phyloP scores from a whole-genome alignment of 1,140 invertebrate genomes.

The Zaprionus ornatus region DNA sequence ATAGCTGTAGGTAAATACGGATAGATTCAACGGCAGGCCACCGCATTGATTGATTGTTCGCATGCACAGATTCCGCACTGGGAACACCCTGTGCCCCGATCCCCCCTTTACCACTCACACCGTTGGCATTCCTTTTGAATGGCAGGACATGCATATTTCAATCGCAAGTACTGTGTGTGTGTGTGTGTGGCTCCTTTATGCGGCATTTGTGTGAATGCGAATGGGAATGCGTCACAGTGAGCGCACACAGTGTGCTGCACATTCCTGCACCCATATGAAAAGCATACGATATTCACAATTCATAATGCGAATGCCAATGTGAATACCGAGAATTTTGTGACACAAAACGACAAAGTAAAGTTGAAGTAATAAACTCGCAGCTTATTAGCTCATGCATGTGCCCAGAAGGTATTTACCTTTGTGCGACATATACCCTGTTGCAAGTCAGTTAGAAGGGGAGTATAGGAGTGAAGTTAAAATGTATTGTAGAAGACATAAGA shows the following conservation, averaged over 20 bases:
- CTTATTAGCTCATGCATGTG: background rate
- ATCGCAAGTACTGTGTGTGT: slow-evolving; percentile 14
- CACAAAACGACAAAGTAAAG: background rate
- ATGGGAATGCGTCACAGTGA: background rate
- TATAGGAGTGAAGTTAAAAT: no score
- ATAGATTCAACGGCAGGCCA: slow-evolving; percentile 3
- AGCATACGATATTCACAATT: slow-evolving; percentile 1
- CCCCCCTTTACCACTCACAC: background rate
- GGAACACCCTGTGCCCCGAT: background rate
- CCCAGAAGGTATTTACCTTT: background rate
- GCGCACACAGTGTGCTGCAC: background rate
- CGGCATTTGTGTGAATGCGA: background rate
- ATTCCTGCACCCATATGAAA: background rate
- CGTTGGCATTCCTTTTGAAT: slow-evolving; percentile 18
- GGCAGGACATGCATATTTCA: slow-evolving; percentile 60
- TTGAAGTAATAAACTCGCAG: background rate
- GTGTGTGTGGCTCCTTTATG: slow-evolving; percentile 1
- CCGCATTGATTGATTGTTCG: slow-evolving; percentile 72
- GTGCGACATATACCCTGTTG: background rate
- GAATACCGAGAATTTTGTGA: background rate
- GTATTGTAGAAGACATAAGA: background rate
- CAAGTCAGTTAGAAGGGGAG: background rate
- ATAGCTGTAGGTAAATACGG: background rate
- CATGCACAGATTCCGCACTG: background rate
- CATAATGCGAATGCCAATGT: background rate